Evolutionary conservation across 2,113 vertebrate species (phyloP), one percentile per base, ranked within the genome.

Genomic region (Pica pica): DNA sequence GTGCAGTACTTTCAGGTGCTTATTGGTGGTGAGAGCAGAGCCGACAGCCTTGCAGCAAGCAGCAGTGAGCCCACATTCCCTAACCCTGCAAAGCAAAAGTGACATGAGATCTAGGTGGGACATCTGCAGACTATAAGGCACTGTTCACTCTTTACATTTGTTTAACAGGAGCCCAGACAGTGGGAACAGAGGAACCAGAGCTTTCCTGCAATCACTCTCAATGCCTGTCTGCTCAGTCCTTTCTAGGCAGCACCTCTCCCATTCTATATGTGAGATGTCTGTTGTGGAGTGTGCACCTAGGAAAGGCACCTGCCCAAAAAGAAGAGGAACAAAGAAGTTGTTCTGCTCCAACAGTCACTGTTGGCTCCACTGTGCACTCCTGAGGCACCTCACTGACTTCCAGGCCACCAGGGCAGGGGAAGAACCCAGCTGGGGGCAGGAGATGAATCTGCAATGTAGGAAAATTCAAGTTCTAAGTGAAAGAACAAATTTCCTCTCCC

Each of bases 41-140:
- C 97, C 35, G 44, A 98, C 22, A 9, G 91, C 90, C 27, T 93
- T 87, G 83, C 98, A 98, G 94, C 97, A 97, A 35, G 95, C 94
- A 3, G 88, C 61, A 0, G 98, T 98, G 83, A 98, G 71, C 56
- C 95, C 70, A 0, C 98, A 98, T 35, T 96, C 95, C 83, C 97
- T 97, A 33, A 97, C 23, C 98, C 98, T 98, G 94, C 18, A 76
- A 78, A 49, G 46, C 26, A 68, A 61, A 86, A 83, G 52, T 6
- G 37, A 70, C 11, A 16, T 6, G 30, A 90, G 44, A 35, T 50
- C 33, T 35, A 23, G 8, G 11, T 3, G 10, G 7, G 19, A 5
- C 11, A 75, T 19, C 30, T 23, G 35, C 28, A 82, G 39, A 55
- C 41, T 21, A 73, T 21, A n/a, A 57, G n/a, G 23, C 47, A 75